Conservation (phyloP, 2,888 invertebrate genomes). For the Monoplex corrugatus region DNA sequence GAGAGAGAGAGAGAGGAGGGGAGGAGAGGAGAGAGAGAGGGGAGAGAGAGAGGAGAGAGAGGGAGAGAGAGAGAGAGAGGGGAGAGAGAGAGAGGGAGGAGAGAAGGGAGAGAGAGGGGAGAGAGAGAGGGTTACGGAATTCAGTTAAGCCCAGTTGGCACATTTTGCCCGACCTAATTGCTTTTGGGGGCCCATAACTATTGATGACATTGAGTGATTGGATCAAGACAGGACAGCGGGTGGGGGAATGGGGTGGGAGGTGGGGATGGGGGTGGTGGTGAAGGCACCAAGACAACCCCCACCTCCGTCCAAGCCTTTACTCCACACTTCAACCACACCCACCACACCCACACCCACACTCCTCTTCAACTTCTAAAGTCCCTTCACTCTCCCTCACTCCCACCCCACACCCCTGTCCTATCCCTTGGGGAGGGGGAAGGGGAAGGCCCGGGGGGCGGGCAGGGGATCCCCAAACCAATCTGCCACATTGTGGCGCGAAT, state of each 20-base stretch:
- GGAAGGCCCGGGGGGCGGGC: conserved; percentile 22
- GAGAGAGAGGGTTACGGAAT: conserved; percentile 49
- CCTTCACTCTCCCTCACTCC: neutral
- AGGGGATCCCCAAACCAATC: conserved; percentile 60
- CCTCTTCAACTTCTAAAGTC: neutral
- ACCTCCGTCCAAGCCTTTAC: neutral
- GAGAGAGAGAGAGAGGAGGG: neutral
- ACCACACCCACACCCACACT: too few species aligned
- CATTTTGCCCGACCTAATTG: conserved; percentile 59
- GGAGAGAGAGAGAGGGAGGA: too few species aligned
- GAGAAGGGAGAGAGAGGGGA: too few species aligned
- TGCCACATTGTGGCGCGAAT: conserved; percentile 64
- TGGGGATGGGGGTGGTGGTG: neutral
- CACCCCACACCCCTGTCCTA: neutral
- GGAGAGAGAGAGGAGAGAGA: conserved; percentile 35
- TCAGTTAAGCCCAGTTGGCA: conserved; percentile 61
- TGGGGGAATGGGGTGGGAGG: neutral
- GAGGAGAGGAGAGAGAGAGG: conserved; percentile 8
- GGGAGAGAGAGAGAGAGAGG: neutral
- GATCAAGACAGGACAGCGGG: conserved; percentile 54
- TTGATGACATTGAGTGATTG: conserved; percentile 61
- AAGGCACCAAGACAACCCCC: neutral
- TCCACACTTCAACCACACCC: too few species aligned
- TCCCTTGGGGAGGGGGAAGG: neutral
- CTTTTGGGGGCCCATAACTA: conserved; percentile 58